A percentile compares a stretch with the other conserved stretches of the same genome.
Evolutionary conservation across 2,888 invertebrate genomes (phyloP).

Genomic region (Ophraella communa): DNA sequence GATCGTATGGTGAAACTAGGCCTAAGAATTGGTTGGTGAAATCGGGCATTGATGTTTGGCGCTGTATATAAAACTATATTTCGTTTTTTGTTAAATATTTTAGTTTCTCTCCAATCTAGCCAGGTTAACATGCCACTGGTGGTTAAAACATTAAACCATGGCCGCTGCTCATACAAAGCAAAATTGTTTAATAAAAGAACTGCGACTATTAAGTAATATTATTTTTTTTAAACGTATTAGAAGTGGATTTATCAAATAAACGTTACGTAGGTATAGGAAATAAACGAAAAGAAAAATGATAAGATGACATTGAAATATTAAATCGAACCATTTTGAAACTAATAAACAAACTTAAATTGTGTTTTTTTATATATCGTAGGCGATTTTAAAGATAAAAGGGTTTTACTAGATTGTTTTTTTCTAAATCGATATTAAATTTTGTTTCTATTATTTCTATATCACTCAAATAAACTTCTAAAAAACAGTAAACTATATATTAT

Average conservation of each 20-base stretch:
- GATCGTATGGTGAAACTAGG: too few relatives aligned
- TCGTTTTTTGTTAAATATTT: too few relatives aligned
- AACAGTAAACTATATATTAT: too few relatives aligned
- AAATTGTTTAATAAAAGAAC: neutral
- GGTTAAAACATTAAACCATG: neutral
- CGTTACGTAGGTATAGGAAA: conserved; percentile 1
- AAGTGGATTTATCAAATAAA: neutral
- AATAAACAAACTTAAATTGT: neutral
- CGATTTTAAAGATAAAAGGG: neutral
- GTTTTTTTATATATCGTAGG: neutral
- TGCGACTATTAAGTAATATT: neutral
- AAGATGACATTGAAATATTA: neutral
- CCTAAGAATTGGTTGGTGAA: too few relatives aligned
- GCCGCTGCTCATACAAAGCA: neutral
- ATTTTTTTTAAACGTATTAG: neutral
- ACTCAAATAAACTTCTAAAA: too few relatives aligned
- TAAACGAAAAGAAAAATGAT: neutral
- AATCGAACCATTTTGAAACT: neutral
- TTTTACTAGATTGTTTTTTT: too few relatives aligned
- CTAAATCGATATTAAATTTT: too few relatives aligned
- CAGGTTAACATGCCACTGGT: too few relatives aligned
- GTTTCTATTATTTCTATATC: too few relatives aligned
- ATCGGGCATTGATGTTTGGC: too few relatives aligned
- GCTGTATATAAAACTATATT: too few relatives aligned
- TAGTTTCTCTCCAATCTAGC: too few relatives aligned